Conservation (phyloP, 2,113 vertebrate genomes). For the Myocastor coypus region DNA sequence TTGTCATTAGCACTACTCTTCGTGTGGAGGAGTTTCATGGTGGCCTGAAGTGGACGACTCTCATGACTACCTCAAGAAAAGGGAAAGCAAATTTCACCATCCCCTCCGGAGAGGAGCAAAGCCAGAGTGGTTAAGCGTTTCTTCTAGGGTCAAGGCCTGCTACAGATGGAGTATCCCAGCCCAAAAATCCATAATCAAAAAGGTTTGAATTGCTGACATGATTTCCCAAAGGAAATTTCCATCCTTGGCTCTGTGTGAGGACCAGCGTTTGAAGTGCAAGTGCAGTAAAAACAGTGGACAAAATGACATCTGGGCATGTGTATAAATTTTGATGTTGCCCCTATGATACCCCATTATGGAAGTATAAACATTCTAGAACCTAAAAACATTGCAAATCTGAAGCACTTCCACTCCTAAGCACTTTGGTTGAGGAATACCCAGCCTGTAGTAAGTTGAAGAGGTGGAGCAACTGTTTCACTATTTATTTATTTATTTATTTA, state of each 20-base stretch:
- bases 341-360: not conserved
- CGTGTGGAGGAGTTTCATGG: not conserved
- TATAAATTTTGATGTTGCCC: not conserved
- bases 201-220: not conserved
- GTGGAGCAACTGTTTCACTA: not conserved
- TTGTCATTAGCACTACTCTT: not conserved
- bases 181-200: not conserved
- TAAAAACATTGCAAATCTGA: not conserved
- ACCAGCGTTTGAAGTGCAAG: not conserved
- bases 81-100: not conserved
- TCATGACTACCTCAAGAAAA: not conserved
- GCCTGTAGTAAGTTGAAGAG: not conserved
- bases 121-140: not conserved
- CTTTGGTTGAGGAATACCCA: not conserved
- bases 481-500: not conserved
- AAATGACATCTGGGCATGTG: not conserved
- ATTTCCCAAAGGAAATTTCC: not conserved
- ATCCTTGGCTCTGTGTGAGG: not conserved
- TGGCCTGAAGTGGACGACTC: no score
- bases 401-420: not conserved
- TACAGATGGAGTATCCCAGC: not conserved
- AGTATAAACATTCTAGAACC: not conserved
- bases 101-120: not conserved
- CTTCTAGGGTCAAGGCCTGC: not conserved
- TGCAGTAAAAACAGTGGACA: not conserved